phyloP scores from a whole-genome alignment of 2,888 invertebrate species.

The Caenorhabditis afra region DNA sequence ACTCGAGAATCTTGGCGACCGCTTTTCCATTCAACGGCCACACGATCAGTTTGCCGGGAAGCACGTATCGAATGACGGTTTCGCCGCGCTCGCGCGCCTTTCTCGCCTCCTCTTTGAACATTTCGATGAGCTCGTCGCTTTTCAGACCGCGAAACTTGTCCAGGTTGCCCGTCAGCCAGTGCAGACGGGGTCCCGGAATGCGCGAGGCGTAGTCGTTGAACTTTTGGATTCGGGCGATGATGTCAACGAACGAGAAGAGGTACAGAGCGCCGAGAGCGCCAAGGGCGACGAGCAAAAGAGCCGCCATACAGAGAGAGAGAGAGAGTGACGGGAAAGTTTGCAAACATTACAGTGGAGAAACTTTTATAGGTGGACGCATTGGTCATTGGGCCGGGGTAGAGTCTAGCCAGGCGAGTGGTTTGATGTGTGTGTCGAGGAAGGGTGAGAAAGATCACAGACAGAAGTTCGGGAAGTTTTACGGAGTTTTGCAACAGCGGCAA shows the following conservation, averaged over 20 bases:
- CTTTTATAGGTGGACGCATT: no score
- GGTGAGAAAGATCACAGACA: no score
- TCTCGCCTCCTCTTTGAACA: conserved; percentile 30
- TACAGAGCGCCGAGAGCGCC: conserved; percentile 5
- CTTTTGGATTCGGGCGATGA: background rate
- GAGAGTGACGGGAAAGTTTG: no score
- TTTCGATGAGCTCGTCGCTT: conserved; percentile 11
- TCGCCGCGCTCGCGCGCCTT: conserved; percentile 19
- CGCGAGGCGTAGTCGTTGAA: conserved; percentile 25
- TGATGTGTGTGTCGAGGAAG: no score
- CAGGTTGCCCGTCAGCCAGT: conserved; percentile 15
- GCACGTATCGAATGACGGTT: conserved; percentile 16
- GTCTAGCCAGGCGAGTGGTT: no score
- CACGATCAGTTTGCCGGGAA: conserved; percentile 23
- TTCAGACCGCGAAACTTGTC: conserved; percentile 14
- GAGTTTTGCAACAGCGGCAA: no score
- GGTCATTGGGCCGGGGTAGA: no score
- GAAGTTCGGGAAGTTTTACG: no score
- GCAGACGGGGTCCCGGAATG: conserved; percentile 14
- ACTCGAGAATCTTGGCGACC: conserved; percentile 5
- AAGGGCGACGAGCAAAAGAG: conserved; percentile 1
- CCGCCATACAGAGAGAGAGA: no score
- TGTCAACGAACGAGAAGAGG: conserved; percentile 6
- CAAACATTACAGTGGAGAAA: background rate
- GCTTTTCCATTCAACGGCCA: conserved; percentile 24